Evolutionary conservation across 2,888 invertebrate genomes (phyloP).

Genomic region (Meliscaeva auricollis): DNA sequence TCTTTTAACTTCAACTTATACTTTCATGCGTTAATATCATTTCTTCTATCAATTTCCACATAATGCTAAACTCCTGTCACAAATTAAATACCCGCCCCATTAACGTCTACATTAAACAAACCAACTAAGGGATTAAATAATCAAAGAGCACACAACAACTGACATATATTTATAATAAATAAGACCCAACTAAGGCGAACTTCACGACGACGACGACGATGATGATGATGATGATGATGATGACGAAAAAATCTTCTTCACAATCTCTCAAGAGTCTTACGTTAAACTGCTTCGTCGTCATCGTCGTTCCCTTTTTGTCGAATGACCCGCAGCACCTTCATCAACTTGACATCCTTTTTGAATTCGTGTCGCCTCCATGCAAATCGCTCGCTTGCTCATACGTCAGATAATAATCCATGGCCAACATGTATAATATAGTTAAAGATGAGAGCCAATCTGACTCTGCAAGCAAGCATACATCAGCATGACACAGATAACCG

Average conservation of each 20-base stretch:
- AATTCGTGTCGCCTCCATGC: constrained; percentile 68
- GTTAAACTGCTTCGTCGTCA: too few species aligned
- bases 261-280: constrained; percentile 50
- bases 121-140: constrained; percentile 50
- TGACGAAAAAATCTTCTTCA: constrained; percentile 40
- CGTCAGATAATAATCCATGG: constrained; percentile 68
- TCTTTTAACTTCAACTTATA: neutral
- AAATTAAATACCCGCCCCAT: constrained; percentile 42
- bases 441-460: constrained; percentile 53
- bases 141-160: constrained; percentile 21
- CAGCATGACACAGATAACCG: constrained; percentile 14
- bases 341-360: constrained; percentile 67
- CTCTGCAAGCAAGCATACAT: constrained; percentile 3
- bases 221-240: too few species aligned
- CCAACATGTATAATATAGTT: constrained; percentile 20
- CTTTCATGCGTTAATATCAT: neutral
- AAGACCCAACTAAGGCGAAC: constrained; percentile 29
- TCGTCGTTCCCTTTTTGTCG: neutral
- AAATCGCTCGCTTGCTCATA: constrained; percentile 65
- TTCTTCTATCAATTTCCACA: constrained; percentile 33
- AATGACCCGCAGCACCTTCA: constrained; percentile 47
- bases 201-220: neutral
- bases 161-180: constrained; percentile 14
- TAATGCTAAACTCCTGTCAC: constrained; percentile 49
- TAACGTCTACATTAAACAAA: constrained; percentile 68